Evolutionary conservation across 2,888 invertebrate species (phyloP).

Genomic region (Neuroscelio doddi): DNA sequence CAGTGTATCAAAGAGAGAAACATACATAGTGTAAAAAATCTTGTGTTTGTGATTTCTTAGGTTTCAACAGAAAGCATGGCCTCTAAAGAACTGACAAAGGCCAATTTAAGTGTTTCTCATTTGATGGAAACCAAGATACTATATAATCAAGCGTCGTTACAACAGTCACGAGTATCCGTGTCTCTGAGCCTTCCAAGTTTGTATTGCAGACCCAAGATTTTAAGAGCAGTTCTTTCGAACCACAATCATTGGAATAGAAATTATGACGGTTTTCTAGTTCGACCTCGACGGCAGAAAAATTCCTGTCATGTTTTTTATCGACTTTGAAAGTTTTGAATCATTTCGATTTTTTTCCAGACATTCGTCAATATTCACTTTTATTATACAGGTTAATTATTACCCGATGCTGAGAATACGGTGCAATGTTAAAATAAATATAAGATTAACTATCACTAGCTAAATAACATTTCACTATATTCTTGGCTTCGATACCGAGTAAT

Average conservation of each 20-base stretch:
- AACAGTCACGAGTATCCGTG: constrained; percentile 44
- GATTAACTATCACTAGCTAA: no score
- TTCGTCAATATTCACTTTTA: no score
- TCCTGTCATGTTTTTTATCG: not conserved
- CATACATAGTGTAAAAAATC: not conserved
- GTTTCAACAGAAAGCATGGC: constrained; percentile 9
- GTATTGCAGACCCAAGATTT: constrained; percentile 23
- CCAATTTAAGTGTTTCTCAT: constrained; percentile 25
- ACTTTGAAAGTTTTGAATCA: not conserved
- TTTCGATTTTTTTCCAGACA: not conserved
- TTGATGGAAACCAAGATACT: constrained; percentile 29
- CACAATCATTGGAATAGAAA: constrained; percentile 32
- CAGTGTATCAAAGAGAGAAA: not conserved
- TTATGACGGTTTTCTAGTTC: constrained; percentile 9
- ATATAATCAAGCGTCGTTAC: constrained; percentile 48
- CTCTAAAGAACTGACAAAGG: constrained; percentile 20
- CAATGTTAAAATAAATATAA: no score
- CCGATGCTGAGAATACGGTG: no score
- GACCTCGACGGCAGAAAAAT: no score
- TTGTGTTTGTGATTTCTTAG: constrained; percentile 4
- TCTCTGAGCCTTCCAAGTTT: constrained; percentile 31
- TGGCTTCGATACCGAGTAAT: no score
- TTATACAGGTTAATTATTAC: no score
- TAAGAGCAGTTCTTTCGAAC: constrained; percentile 17
- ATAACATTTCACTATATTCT: no score